Conservation (phyloP, 2,888 invertebrate genomes). For the Laothoe populi region DNA sequence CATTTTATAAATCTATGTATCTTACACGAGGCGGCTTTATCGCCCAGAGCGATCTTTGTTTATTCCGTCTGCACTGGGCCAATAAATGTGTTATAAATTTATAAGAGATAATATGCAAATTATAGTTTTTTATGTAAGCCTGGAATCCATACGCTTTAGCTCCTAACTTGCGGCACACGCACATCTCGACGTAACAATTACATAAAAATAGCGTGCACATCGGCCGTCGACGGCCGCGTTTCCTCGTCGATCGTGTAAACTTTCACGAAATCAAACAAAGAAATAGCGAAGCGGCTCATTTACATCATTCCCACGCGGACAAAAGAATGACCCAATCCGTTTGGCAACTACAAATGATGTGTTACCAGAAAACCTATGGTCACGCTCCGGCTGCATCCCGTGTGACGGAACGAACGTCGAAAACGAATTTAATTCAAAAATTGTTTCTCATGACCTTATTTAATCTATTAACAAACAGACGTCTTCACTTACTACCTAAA, state of each 20-base stretch:
- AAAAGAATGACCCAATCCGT: constrained; percentile 83
- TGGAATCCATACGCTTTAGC: constrained; percentile 29
- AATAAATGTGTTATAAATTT: too few species aligned
- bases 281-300: constrained; percentile 82
- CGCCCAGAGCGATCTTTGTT: too few species aligned
- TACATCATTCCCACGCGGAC: constrained; percentile 84
- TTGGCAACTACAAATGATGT: constrained; percentile 80
- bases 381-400: constrained; percentile 56
- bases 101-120: not conserved
- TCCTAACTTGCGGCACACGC: constrained; percentile 49
- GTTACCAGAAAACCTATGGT: constrained; percentile 78
- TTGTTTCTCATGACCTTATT: constrained; percentile 53
- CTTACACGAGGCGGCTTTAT: too few species aligned
- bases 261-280: constrained; percentile 85
- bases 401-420: constrained; percentile 61
- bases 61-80: too few species aligned
- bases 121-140: not conserved
- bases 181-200: constrained; percentile 81
- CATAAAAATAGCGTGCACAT: constrained; percentile 84
- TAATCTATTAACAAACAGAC: not conserved
- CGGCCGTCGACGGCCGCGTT: constrained; percentile 76
- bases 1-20: too few species aligned
- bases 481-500: not conserved
- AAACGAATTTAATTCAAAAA: constrained; percentile 55
- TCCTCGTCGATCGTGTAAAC: constrained; percentile 84